Conservation (phyloP, 2,797 vertebrate genomes). For the Phaenicophaeus curvirostris region DNA sequence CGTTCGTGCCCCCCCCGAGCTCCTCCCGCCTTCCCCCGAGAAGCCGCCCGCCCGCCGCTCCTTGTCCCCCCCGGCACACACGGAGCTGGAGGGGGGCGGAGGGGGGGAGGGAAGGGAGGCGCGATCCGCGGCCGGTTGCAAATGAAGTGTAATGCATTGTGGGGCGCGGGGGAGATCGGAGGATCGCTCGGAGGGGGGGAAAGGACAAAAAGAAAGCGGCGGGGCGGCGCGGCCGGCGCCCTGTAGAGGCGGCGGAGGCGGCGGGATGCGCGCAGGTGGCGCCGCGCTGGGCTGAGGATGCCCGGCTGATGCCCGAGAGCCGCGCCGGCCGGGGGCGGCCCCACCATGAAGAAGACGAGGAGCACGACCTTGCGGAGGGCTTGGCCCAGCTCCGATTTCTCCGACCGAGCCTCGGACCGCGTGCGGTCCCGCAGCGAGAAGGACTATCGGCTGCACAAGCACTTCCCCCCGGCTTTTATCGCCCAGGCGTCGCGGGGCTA, state of each 20-base stretch:
- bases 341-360: constrained; percentile 96
- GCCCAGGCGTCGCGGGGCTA: constrained; percentile 87
- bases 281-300: constrained; percentile 67
- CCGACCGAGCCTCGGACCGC: constrained; percentile 89
- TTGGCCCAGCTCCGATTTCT: constrained; percentile 96
- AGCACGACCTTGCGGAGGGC: constrained; percentile 93
- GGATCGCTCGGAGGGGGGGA: constrained; percentile 39
- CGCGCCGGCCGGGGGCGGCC: constrained; percentile 77
- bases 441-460: constrained; percentile 95
- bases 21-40: too few relatives aligned
- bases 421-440: constrained; percentile 95
- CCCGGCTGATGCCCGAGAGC: constrained; percentile 36
- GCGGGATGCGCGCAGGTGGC: constrained; percentile 69
- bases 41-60: too few relatives aligned
- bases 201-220: neutral
- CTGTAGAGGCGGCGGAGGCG: constrained; percentile 70
- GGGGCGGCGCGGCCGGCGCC: constrained; percentile 62
- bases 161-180: constrained; percentile 83
- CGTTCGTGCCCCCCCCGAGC: constrained; percentile 76
- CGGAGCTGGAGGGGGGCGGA: too few relatives aligned
- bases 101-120: too few relatives aligned
- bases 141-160: constrained; percentile 96
- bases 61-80: too few relatives aligned
- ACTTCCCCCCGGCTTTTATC: constrained; percentile 87
- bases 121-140: constrained; percentile 77